These are phyloP conservation scores for Gouania willdenowi DNA, from an alignment of 2,797 vertebrate genomes.

Conservation along the genomic window DNA sequence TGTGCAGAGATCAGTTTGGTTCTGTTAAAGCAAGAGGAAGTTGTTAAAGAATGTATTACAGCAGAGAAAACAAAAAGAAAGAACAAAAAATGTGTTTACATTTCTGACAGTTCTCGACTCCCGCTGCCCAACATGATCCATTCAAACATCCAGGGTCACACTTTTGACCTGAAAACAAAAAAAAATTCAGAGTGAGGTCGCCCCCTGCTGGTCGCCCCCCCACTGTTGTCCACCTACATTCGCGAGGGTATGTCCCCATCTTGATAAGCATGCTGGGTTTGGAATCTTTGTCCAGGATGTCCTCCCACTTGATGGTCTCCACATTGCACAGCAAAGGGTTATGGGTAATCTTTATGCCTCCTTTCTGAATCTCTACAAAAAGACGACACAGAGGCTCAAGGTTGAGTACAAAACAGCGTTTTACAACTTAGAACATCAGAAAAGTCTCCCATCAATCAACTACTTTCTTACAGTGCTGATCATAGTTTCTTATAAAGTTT, in stretches of 20 bases:
- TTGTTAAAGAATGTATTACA: no score
- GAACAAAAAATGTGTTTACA: conserved; percentile 74
- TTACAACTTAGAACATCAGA: no score
- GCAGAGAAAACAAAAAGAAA: no score
- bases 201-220: not conserved
- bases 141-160: conserved; percentile 81
- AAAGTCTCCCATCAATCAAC: no score
- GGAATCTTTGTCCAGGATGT: conserved; percentile 73
- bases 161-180: conserved; percentile 70
- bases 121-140: conserved; percentile 86
- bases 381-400: no score
- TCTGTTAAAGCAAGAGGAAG: no score
- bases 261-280: conserved; percentile 41
- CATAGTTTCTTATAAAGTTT: no score
- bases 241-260: not conserved
- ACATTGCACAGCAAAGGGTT: conserved; percentile 84
- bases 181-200: not conserved
- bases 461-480: no score
- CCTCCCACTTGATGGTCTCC: conserved; percentile 84
- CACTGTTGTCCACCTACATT: conserved; percentile 30
- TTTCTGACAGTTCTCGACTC: conserved; percentile 85
- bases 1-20: no score
- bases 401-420: no score
- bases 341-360: conserved; percentile 80
- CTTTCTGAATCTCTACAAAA: conserved; percentile 84